Percentiles rank a stretch among this genome's conserved stretches.
phyloP scores from a whole-genome alignment of 2,888 invertebrate genomes.

The Rhodophaea formosa region DNA sequence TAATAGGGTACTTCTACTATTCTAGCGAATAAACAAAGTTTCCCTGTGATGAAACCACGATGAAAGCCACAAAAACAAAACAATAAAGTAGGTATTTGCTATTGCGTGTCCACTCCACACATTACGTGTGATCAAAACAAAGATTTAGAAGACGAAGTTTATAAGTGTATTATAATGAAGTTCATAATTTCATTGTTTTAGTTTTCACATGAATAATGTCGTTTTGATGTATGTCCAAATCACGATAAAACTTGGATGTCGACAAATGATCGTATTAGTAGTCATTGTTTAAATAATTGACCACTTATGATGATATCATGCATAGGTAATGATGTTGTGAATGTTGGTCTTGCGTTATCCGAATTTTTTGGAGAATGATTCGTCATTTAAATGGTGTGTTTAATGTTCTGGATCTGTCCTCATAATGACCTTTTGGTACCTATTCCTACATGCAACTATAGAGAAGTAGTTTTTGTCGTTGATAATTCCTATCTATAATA shows the following conservation, averaged over 20 bases:
- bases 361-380: not conserved
- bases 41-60: no score
- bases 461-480: no score
- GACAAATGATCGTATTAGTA: constrained; percentile 19
- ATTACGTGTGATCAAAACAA: constrained; percentile 11
- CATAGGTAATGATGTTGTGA: not conserved
- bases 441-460: no score
- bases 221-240: constrained; percentile 40
- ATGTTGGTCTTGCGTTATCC: not conserved
- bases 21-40: no score
- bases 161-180: constrained; percentile 38
- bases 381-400: not conserved
- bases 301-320: constrained; percentile 7
- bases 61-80: no score
- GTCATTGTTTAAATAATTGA: constrained; percentile 13
- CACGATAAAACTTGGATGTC: constrained; percentile 22
- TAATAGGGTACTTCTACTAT: no score
- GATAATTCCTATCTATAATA: no score
- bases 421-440: no score
- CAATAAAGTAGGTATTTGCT: no score
- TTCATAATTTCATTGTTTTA: constrained; percentile 33
- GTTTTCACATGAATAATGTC: constrained; percentile 38
- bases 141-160: constrained; percentile 21
- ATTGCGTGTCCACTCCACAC: not conserved
- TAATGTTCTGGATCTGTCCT: not conserved